A percentile compares a stretch with the other conserved stretches of the same genome.
These are phyloP conservation scores for Melinopterus prodromus DNA, from an alignment of 2,888 invertebrate genomes.

Conservation along the genomic window DNA sequence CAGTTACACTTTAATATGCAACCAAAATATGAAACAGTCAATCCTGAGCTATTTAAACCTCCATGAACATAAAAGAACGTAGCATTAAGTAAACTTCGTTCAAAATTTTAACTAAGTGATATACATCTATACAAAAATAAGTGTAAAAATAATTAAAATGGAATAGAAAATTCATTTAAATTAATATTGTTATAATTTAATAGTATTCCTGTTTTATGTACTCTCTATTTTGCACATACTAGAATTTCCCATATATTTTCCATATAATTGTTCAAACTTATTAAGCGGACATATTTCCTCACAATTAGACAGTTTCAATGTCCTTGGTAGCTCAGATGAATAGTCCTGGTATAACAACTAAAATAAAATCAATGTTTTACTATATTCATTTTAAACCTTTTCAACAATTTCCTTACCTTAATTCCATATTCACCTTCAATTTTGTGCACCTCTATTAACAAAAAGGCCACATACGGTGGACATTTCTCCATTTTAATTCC, in stretches of 20 bases:
- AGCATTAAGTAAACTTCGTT: too few species aligned
- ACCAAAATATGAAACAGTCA: too few species aligned
- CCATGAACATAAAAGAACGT: too few species aligned
- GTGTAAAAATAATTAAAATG: too few species aligned
- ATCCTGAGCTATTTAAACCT: too few species aligned
- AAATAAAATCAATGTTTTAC: neutral
- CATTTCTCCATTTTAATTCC: conserved; percentile 58
- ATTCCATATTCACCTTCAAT: conserved; percentile 21
- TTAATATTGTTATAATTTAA: neutral
- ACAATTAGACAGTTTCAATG: conserved; percentile 28
- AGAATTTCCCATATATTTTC: conserved; percentile 19
- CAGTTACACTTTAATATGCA: too few species aligned
- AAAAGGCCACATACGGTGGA: conserved; percentile 49
- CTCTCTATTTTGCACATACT: neutral
- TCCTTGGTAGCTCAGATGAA: conserved; percentile 27
- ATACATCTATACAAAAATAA: too few species aligned
- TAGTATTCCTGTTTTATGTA: neutral
- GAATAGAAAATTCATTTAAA: too few species aligned
- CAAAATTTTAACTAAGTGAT: too few species aligned
- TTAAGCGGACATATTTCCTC: conserved; percentile 31
- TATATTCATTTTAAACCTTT: too few species aligned
- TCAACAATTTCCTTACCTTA: conserved; percentile 27
- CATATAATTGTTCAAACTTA: conserved; percentile 25
- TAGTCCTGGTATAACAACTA: conserved; percentile 33
- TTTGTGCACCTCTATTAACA: conserved; percentile 49